Evolutionary conservation across 2,797 vertebrate genomes (phyloP).

Genomic region (Chelon labrosus): DNA sequence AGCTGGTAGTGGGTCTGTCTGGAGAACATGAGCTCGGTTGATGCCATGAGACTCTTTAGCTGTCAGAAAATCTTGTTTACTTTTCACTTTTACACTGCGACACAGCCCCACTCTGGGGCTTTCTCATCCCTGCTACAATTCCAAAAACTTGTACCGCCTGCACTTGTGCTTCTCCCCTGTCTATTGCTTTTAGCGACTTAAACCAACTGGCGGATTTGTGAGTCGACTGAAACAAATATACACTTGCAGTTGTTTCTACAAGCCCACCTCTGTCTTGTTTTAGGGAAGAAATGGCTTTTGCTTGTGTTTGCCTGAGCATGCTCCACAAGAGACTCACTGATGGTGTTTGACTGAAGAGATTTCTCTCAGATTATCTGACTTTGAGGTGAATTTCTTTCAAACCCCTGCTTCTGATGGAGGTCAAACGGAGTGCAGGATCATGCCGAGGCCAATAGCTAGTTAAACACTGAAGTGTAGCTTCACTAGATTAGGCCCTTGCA

Average conservation of each 20-base stretch:
- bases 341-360: slow-evolving; percentile 41
- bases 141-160: slow-evolving; percentile 55
- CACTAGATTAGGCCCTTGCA: slow-evolving; percentile 22
- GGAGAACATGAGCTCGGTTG: slow-evolving; percentile 62
- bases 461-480: slow-evolving; percentile 37
- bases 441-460: slow-evolving; percentile 30
- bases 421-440: slow-evolving; percentile 34
- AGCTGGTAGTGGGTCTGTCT: slow-evolving; percentile 52
- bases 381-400: slow-evolving; percentile 10
- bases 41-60: slow-evolving; percentile 74
- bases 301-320: slow-evolving; percentile 19
- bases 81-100: slow-evolving; percentile 70
- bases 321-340: not conserved
- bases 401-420: not conserved
- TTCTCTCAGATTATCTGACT: slow-evolving; percentile 30
- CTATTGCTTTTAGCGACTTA: slow-evolving; percentile 54
- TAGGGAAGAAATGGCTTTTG: slow-evolving; percentile 27
- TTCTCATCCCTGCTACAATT: slow-evolving; percentile 57
- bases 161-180: slow-evolving; percentile 50
- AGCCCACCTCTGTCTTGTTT: slow-evolving; percentile 35
- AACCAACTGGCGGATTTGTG: slow-evolving; percentile 48
- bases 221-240: slow-evolving; percentile 45
- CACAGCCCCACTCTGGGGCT: slow-evolving; percentile 61
- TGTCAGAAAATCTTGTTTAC: slow-evolving; percentile 78
- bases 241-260: slow-evolving; percentile 45